Evolutionary conservation across 2,888 invertebrate genomes (phyloP).

Genomic region (Caenorhabditis auriculariae): DNA sequence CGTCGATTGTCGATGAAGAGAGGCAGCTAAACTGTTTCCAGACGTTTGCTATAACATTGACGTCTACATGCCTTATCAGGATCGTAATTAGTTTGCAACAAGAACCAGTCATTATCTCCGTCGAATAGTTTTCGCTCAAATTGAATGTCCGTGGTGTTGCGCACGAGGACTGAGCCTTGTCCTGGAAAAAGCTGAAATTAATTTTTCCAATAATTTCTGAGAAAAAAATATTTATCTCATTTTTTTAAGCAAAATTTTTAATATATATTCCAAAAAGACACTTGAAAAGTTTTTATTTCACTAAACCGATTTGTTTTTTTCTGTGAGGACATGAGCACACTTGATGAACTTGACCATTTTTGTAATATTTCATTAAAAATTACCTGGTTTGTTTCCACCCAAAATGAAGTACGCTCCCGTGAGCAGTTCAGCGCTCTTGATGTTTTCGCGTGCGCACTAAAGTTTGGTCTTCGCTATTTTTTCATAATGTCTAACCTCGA

Average conservation of each 20-base stretch:
- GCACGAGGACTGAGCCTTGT: conserved; percentile 44
- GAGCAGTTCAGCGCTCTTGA: conserved; percentile 32
- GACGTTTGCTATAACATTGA: not conserved
- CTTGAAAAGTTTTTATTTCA: not conserved
- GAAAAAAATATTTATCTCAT: no score
- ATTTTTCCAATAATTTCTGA: not conserved
- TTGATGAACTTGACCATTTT: no score
- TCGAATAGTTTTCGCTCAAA: conserved; percentile 39
- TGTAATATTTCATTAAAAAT: no score
- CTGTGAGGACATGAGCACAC: no score
- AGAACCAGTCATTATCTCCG: conserved; percentile 43
- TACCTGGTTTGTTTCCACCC: conserved; percentile 26
- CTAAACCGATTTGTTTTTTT: not conserved
- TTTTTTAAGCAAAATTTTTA: no score
- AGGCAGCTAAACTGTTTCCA: conserved; percentile 20
- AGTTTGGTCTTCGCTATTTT: not conserved
- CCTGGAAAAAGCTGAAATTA: conserved; percentile 3
- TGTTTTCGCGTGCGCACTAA: conserved; percentile 44
- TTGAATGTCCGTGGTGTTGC: conserved; percentile 42
- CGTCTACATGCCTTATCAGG: conserved; percentile 33
- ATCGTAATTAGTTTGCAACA: conserved; percentile 54
- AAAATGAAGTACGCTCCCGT: conserved; percentile 49
- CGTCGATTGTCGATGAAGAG: conserved; percentile 68
- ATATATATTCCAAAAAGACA: not conserved
- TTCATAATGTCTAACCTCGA: conserved; percentile 18